Base-by-base conservation (phyloP, 2,113 vertebrate species). In the Nibea coibor region DNA sequence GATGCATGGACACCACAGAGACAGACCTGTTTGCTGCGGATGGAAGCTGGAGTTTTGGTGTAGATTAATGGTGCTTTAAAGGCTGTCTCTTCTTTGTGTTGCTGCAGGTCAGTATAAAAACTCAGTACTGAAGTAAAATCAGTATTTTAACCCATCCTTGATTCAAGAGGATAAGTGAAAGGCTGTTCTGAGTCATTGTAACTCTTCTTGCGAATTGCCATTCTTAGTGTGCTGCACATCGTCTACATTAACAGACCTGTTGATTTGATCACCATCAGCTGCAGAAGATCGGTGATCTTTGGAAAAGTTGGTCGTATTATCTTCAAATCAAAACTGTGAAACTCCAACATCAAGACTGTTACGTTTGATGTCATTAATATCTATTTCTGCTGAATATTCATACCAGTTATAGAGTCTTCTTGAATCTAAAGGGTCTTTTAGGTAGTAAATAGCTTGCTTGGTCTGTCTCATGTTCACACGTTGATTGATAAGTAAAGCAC, bases 61-160 rank as follows among this genome's bases (percentile, higher is more conserved):
- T 51, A 12, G 17, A 80, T 59, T 22, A 26, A 20, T 42, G 47
- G 5, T 72, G 9, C 61, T 77, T 24, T 57, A 79, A 72, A 43
- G 6, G 14, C 26, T 5, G 3, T 15, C 26, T 26, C 19, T 24
- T 4, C 8, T 24, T 35, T 69, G 59, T 58, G 22, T 22, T 17
- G 0, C 4, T 5, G 24, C 11, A 10, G 22, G 61, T 4, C 10
- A 35, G 6, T 35, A 35, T 35, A 35, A 35, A 35, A 35, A 35
- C 5, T 28, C 28, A 28, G 28, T 4, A 28, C 3, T 28, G 4
- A 28, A 28, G 28, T 64, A 42, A 70, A 74, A 65, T 64, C 47
- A 42, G n/a, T 67, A 11, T 72, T 80, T 66, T 48, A 48, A 10
- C 57, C 48, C 28, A 57, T 67, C 14, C 17, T 74, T 66, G 64